Conservation (phyloP, 2,888 invertebrate genomes). For the Melitaea athalia region DNA sequence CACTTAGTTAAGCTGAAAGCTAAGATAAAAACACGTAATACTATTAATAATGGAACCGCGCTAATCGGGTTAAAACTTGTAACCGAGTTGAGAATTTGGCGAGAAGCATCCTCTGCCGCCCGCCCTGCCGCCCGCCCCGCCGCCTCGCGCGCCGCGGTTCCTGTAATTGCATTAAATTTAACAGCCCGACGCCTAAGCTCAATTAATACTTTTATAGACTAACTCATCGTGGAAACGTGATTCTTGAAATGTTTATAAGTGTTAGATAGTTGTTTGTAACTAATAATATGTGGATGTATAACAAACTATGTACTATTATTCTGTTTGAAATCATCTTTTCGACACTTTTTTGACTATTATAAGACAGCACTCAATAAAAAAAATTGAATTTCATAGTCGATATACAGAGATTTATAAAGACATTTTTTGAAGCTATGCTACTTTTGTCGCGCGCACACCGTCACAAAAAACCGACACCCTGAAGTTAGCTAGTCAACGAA, state of each 20-base stretch:
- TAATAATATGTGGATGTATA: neutral
- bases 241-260: neutral
- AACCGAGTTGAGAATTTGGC: neutral
- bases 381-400: too few species aligned
- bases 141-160: neutral
- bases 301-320: too few species aligned
- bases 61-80: neutral
- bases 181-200: neutral
- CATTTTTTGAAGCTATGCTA: too few species aligned
- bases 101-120: neutral
- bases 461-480: too few species aligned
- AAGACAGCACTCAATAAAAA: too few species aligned
- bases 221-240: neutral
- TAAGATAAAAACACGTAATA: neutral
- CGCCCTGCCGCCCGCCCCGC: neutral
- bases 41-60: neutral
- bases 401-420: too few species aligned
- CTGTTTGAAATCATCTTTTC: too few species aligned
- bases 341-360: too few species aligned
- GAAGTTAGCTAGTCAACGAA: too few species aligned
- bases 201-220: neutral
- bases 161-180: slow-evolving; percentile 4
- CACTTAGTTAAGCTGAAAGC: slow-evolving; percentile 2
- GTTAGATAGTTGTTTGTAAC: neutral
- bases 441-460: too few species aligned